These are phyloP conservation scores for Drepanosiphum platanoidis DNA, from an alignment of 2,888 invertebrate species.

Conservation along the genomic window DNA sequence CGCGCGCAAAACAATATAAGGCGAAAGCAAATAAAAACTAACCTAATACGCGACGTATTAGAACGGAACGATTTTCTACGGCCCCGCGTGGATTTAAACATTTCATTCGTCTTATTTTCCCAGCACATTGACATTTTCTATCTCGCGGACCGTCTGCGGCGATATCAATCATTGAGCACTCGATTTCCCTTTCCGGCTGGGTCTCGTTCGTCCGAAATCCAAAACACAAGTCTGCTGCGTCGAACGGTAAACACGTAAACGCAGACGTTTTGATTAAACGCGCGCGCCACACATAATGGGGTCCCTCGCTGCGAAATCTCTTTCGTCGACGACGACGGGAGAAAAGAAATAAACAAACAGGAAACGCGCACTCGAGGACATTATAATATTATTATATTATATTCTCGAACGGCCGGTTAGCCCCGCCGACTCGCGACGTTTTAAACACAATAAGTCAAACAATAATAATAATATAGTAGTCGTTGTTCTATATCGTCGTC, in stretches of 20 bases:
- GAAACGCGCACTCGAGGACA: slow-evolving; percentile 21
- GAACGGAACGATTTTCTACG: not conserved
- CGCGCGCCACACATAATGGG: not conserved
- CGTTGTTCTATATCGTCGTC: not conserved
- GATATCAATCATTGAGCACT: slow-evolving; percentile 37
- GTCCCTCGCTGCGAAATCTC: not conserved
- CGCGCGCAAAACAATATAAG: too few species aligned
- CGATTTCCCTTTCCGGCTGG: not conserved
- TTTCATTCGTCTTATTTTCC: not conserved
- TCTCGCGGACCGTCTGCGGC: not conserved
- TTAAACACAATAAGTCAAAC: not conserved
- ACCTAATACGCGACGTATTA: not conserved
- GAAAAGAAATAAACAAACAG: not conserved
- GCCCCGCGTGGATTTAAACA: not conserved
- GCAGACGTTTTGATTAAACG: slow-evolving; percentile 25
- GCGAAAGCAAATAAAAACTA: too few species aligned
- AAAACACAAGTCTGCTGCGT: slow-evolving; percentile 19
- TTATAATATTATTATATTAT: too few species aligned
- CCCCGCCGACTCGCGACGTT: not conserved
- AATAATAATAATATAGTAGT: not conserved
- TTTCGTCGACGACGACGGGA: too few species aligned
- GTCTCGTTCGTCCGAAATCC: slow-evolving; percentile 23
- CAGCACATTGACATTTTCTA: slow-evolving; percentile 18
- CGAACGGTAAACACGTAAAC: slow-evolving; percentile 2
- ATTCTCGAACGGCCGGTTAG: not conserved